Evolutionary conservation across 2,888 invertebrate genomes (phyloP).

Genomic region (Lochmaea capreae): DNA sequence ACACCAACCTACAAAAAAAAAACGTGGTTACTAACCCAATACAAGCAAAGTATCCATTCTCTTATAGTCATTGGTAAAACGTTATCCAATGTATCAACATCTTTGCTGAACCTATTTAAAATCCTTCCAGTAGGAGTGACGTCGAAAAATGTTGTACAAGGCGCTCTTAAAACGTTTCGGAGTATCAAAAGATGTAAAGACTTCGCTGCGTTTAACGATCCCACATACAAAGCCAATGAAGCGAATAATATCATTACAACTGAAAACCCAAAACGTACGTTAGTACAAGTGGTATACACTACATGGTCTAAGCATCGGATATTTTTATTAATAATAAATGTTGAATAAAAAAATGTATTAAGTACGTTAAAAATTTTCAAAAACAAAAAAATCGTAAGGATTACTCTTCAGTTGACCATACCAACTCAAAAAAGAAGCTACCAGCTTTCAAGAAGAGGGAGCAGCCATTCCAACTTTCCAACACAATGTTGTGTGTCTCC

Average conservation of each 20-base stretch:
- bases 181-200: constrained; percentile 76
- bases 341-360: too few species aligned
- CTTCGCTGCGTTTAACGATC: constrained; percentile 73
- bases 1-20: constrained; percentile 12
- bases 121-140: constrained; percentile 84
- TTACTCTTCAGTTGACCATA: too few species aligned
- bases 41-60: constrained; percentile 77
- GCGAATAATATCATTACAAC: constrained; percentile 75
- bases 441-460: too few species aligned
- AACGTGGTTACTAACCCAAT: constrained; percentile 69
- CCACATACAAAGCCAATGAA: constrained; percentile 75
- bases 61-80: constrained; percentile 78
- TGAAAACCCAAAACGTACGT: constrained; percentile 59
- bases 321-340: too few species aligned
- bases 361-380: too few species aligned
- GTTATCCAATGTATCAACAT: constrained; percentile 79
- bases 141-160: constrained; percentile 81
- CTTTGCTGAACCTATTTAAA: constrained; percentile 83
- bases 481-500: too few species aligned
- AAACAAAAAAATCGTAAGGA: too few species aligned
- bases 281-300: background rate
- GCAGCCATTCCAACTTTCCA: too few species aligned
- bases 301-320: background rate
- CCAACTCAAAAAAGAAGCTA: too few species aligned
- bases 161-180: constrained; percentile 74